Base-by-base conservation (phyloP, 2,797 vertebrate species). In the Harpagifer antarcticus region DNA sequence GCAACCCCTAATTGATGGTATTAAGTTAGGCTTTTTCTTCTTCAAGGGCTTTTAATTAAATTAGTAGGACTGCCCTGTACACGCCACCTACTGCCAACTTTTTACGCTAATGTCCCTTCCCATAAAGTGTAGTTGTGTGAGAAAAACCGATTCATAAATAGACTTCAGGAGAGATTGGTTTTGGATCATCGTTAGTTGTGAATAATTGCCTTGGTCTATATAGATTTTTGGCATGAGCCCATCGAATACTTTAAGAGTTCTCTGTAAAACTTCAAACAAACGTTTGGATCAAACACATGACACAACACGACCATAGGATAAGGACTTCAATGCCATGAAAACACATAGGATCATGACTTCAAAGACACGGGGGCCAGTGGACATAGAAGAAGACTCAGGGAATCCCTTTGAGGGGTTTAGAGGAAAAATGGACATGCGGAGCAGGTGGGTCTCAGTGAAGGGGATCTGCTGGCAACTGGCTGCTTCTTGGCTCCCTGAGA, bases 321-420 rank as follows among this genome's bases (percentile, higher is more conserved):
- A 90, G 64, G 81, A 67, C 86, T 85, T 86, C 83, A 91, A 91
- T 84, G 82, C 82, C 74, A 76, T 64, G 76, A 89, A 92, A 90
- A 89, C 89, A 84, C 78, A 82, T 13, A 64, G 87, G 90, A 88
- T 92, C 87, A 90, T 6, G 67, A 83, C 88, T 90, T 91, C 87
- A 91, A 92, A 89, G 87, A 74, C 54, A 16, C 0, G 3, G 76
- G 82, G 88, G 74, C 65, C 79, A 81, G 57, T 60, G 76, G 87
- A 86, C 86, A 86, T 23, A 89, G 82, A 86, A n/a, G 87, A 82
- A 78, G 84, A 82, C 82, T 85, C 83, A 79, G 90, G 87, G 91
- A 92, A 92, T 93, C 91, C 88, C 91, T 93, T 93, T 93, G 92
- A 92, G 87, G 90, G 92, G 81, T 88, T 91, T 90, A 93, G 78